Evolutionary conservation across 2,797 vertebrate genomes (phyloP).

Genomic region (Sebastes hopkinsi): DNA sequence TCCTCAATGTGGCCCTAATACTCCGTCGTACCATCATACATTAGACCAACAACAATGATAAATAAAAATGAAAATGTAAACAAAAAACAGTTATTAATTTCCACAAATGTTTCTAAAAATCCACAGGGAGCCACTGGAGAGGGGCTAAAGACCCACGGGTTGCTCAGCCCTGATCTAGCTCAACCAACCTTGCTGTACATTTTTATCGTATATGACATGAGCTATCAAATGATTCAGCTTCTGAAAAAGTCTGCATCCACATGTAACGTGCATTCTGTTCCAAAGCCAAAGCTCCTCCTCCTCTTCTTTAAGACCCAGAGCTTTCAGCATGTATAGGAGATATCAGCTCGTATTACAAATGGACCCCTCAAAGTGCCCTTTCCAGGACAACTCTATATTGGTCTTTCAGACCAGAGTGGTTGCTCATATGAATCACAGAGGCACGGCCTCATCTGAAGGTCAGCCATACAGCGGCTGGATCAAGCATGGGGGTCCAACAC

Average conservation of each 20-base stretch:
- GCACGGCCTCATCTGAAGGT: constrained; percentile 48
- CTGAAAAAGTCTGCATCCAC: neutral
- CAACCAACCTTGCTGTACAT: neutral
- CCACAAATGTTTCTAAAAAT: no score
- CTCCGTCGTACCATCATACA: no score
- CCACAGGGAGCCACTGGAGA: no score
- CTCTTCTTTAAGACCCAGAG: neutral
- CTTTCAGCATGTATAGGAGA: constrained; percentile 9
- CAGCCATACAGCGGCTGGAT: constrained; percentile 30
- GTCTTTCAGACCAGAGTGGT: constrained; percentile 35
- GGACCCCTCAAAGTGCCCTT: constrained; percentile 29
- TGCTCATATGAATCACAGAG: constrained; percentile 45
- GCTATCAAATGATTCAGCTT: neutral
- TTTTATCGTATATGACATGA: neutral
- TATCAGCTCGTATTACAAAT: constrained; percentile 35
- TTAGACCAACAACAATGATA: no score
- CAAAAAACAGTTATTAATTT: no score
- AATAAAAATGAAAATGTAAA: no score
- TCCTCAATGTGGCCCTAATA: no score
- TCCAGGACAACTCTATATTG: constrained; percentile 22
- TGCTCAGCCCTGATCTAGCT: no score
- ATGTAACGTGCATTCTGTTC: neutral
- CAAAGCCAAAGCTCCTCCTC: neutral
- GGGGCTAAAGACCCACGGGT: no score
- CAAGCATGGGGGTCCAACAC: constrained; percentile 24